These are phyloP conservation scores for Heteronetta atricapilla DNA, from an alignment of 2,113 vertebrate species.

Conservation along the genomic window DNA sequence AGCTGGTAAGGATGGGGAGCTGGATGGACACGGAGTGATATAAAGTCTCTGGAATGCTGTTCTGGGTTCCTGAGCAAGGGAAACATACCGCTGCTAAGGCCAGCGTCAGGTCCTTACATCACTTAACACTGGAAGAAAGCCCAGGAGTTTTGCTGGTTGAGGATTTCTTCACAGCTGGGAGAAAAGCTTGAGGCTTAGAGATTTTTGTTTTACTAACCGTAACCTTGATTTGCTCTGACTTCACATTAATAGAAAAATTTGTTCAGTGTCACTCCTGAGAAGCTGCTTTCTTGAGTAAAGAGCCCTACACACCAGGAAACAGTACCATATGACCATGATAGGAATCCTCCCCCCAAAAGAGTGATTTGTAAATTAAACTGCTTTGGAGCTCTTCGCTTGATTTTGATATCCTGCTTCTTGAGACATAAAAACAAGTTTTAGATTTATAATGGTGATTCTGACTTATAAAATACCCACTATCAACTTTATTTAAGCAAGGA, in stretches of 20 bases:
- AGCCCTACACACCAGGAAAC: neutral
- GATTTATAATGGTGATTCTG: neutral
- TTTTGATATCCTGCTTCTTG: neutral
- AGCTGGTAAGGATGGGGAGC: rapidly evolving
- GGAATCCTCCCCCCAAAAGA: neutral
- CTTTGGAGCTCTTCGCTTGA: neutral
- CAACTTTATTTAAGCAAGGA: neutral
- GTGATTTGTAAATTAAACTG: neutral
- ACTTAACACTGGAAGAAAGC: neutral
- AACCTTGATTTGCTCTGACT: neutral
- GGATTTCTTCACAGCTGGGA: neutral
- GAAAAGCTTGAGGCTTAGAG: neutral
- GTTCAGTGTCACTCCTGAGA: neutral
- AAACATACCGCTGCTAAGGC: rapidly evolving
- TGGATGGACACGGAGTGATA: rapidly evolving
- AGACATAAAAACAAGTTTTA: neutral
- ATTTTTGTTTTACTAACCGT: neutral
- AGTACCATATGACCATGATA: neutral
- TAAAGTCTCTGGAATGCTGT: neutral
- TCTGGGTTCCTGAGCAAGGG: neutral
- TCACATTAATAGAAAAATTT: neutral
- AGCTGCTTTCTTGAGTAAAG: neutral
- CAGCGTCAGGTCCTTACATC: neutral
- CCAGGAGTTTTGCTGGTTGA: neutral
- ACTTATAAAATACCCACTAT: neutral